These are phyloP conservation scores for Anguilla pacifica DNA, from an alignment of 2,797 vertebrate species.

Conservation along the genomic window DNA sequence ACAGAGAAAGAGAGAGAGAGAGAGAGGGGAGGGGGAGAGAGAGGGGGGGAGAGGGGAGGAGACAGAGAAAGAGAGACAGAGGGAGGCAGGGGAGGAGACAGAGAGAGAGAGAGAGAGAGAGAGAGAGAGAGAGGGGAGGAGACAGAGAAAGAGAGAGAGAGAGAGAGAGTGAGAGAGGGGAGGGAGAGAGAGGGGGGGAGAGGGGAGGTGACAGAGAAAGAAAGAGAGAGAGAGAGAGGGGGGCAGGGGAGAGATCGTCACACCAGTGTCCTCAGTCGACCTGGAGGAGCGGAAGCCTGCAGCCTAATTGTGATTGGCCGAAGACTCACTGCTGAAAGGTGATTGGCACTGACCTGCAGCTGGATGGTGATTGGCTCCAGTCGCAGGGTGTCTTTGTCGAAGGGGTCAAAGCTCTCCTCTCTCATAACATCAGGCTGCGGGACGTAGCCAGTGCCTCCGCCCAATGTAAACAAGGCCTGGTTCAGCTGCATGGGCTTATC, in stretches of 20 bases:
- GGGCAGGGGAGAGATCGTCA: not conserved
- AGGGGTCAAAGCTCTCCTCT: slow-evolving; percentile 54
- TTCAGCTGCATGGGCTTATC: slow-evolving; percentile 59
- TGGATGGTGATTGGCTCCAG: slow-evolving; percentile 57
- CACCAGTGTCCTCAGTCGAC: too few species aligned
- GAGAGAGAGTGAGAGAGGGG: not conserved
- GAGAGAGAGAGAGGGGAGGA: too few species aligned
- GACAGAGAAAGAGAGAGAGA: not conserved
- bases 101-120: too few species aligned
- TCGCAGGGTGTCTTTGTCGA: slow-evolving; percentile 53
- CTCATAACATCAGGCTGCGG: slow-evolving; percentile 57
- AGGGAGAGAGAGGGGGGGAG: too few species aligned
- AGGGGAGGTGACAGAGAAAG: not conserved
- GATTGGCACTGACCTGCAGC: slow-evolving; percentile 46
- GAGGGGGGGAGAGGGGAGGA: not conserved
- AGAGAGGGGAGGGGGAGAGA: not conserved
- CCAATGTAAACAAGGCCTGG: slow-evolving; percentile 52
- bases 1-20: not conserved
- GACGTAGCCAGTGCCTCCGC: slow-evolving; percentile 47
- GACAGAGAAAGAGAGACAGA: too few species aligned
- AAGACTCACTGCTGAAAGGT: not conserved
- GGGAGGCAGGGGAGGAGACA: too few species aligned
- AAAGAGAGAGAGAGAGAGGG: too few species aligned
- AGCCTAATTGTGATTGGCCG: not conserved
- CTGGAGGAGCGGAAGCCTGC: not conserved